Evolutionary conservation across 2,113 vertebrate genomes (phyloP).

Genomic region (Lycocorax pyrrhopterus): DNA sequence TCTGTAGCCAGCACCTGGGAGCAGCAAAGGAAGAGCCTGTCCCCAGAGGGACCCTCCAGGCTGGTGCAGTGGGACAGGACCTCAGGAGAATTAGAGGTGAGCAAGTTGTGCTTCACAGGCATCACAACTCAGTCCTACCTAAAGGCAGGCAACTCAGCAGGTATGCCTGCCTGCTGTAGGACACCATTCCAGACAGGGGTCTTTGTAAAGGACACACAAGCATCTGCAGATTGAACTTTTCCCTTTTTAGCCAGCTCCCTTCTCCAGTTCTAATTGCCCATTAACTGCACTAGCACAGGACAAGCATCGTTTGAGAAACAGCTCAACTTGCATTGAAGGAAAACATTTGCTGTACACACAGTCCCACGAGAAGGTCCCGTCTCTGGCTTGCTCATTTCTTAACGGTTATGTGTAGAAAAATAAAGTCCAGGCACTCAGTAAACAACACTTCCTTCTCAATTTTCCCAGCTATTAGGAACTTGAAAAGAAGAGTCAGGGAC

Average conservation of each 20-base stretch:
- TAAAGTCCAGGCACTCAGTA: not conserved
- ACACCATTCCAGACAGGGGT: not conserved
- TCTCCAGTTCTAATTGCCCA: slow-evolving; percentile 25
- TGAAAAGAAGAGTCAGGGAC: not conserved
- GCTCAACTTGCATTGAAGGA: slow-evolving; percentile 10
- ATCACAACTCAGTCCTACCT: not conserved
- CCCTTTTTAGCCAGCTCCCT: slow-evolving; percentile 14
- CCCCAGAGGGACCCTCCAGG: not conserved
- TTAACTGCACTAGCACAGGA: slow-evolving; percentile 45
- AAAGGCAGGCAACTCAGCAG: not conserved
- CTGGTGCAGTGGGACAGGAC: not conserved
- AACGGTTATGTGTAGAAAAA: not conserved
- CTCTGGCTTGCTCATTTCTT: not conserved
- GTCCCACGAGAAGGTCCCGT: not conserved
- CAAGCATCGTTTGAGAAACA: slow-evolving; percentile 21
- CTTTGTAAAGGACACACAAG: not conserved
- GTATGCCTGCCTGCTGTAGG: not conserved
- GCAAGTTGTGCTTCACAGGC: not conserved
- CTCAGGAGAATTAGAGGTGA: not conserved
- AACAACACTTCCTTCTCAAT: not conserved
- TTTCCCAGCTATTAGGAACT: not conserved
- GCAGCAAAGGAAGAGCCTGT: not conserved
- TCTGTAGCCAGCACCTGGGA: not conserved
- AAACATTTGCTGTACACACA: slow-evolving; percentile 10
- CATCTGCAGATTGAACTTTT: not conserved